These are phyloP conservation scores for Megaceryle torquata DNA, from an alignment of 2,113 vertebrate species.

Conservation along the genomic window DNA sequence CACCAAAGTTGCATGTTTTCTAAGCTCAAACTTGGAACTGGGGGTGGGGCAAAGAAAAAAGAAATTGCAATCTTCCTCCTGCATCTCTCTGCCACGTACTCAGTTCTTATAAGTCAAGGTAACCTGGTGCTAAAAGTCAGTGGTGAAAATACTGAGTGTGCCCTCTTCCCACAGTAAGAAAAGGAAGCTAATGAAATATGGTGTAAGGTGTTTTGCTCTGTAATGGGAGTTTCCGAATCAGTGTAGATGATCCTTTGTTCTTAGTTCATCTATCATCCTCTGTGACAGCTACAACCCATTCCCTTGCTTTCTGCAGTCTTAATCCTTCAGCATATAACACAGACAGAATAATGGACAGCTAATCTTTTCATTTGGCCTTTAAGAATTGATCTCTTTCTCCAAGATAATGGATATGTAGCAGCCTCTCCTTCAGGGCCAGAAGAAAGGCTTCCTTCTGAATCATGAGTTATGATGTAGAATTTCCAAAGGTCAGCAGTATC, in stretches of 20 bases:
- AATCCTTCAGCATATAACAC: neutral
- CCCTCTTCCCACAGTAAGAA: neutral
- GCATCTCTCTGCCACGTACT: neutral
- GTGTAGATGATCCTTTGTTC: neutral
- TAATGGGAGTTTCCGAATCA: neutral
- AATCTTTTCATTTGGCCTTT: slow-evolving; percentile 13
- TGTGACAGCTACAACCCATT: neutral
- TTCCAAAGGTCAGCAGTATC: neutral
- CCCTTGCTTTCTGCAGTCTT: neutral
- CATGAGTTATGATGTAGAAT: neutral
- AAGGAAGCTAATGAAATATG: neutral
- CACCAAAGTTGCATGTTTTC: neutral
- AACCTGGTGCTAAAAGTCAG: neutral
- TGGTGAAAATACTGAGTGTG: neutral
- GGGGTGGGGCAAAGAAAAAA: neutral
- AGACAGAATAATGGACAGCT: neutral
- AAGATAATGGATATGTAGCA: neutral
- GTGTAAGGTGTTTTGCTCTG: neutral
- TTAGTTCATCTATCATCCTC: neutral
- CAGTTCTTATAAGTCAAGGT: neutral
- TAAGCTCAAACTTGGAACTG: neutral
- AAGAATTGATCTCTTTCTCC: slow-evolving; percentile 10
- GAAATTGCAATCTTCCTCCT: neutral
- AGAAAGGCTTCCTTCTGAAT: neutral
- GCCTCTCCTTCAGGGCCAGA: neutral